These are phyloP conservation scores for Branchipolynoe longqiensis DNA, from an alignment of 2,888 invertebrate genomes.

Conservation along the genomic window DNA sequence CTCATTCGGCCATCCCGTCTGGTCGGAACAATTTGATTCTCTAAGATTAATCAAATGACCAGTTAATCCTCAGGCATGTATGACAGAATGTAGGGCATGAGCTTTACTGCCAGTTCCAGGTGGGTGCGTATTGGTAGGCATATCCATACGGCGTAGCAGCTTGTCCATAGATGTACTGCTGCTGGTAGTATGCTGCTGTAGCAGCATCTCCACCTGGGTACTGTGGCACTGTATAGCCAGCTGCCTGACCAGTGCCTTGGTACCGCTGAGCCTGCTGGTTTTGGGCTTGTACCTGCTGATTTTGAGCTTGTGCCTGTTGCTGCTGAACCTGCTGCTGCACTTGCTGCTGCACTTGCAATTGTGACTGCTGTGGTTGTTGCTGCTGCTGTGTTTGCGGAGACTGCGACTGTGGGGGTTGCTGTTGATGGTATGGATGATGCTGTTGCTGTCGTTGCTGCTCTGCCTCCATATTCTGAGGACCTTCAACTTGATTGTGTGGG, in stretches of 20 bases:
- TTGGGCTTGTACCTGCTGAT: not conserved
- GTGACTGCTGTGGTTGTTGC: not conserved
- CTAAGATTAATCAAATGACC: no score
- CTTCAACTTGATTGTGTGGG: no score
- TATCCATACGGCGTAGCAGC: not conserved
- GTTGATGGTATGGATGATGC: not conserved
- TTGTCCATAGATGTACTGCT: conserved; percentile 4
- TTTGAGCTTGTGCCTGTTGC: not conserved
- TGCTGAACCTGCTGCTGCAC: not conserved
- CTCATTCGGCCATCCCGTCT: no score
- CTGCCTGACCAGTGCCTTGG: not conserved
- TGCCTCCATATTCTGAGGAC: no score
- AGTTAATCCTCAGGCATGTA: no score
- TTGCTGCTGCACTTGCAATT: no score
- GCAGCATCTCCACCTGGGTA: not conserved
- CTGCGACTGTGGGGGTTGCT: not conserved
- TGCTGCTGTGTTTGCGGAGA: not conserved
- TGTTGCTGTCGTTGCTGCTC: not conserved
- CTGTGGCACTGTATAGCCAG: not conserved
- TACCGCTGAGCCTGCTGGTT: not conserved
- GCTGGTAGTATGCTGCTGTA: conserved; percentile 7
- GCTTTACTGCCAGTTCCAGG: conserved; percentile 30
- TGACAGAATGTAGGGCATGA: no score
- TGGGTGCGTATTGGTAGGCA: not conserved
- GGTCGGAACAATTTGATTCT: no score